Percentiles rank a stretch among this genome's conserved stretches.
Evolutionary conservation across 1,140 invertebrate genomes (phyloP).

Genomic region (Paramacrobiotus metropolitanus): DNA sequence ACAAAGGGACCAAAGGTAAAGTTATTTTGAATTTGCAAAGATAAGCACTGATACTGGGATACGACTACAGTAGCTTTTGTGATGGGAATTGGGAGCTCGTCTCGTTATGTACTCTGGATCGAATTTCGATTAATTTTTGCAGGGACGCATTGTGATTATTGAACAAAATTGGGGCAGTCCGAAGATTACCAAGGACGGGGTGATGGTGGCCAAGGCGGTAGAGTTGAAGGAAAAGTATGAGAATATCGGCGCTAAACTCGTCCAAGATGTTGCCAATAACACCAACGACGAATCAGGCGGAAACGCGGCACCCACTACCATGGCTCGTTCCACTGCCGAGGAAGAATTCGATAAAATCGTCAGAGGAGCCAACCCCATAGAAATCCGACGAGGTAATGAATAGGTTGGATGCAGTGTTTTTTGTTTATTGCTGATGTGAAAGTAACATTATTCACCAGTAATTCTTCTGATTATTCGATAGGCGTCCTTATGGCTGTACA

Average conservation of each 20-base stretch:
- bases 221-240: slow-evolving; percentile 98
- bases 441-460: no score
- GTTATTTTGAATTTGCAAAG: slow-evolving; percentile 3
- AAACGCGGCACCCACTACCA: slow-evolving; percentile 90
- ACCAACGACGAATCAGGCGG: slow-evolving; percentile 99
- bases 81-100: no score
- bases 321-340: slow-evolving; percentile 90
- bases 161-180: slow-evolving; percentile 98
- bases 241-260: slow-evolving; percentile 96
- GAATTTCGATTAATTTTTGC: slow-evolving; percentile 11
- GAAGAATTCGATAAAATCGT: slow-evolving; percentile 97
- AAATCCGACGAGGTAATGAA: slow-evolving; percentile 67
- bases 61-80: no score
- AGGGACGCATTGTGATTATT: slow-evolving; percentile 92
- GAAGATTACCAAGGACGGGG: slow-evolving; percentile 99
- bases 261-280: slow-evolving; percentile 98
- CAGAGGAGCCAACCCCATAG: slow-evolving; percentile 93
- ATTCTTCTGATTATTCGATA: no score
- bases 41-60: no score
- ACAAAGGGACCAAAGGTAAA: slow-evolving; percentile 95
- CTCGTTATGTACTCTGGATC: no score
- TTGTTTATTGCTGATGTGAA: no score
- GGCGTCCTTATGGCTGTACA: slow-evolving; percentile 93
- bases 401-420: no score
- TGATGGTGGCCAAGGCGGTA: slow-evolving; percentile 93